Percentiles rank a stretch among this genome's conserved stretches.
phyloP scores from a whole-genome alignment of 2,888 invertebrate genomes.

The Dorcus parallelipipedus region DNA sequence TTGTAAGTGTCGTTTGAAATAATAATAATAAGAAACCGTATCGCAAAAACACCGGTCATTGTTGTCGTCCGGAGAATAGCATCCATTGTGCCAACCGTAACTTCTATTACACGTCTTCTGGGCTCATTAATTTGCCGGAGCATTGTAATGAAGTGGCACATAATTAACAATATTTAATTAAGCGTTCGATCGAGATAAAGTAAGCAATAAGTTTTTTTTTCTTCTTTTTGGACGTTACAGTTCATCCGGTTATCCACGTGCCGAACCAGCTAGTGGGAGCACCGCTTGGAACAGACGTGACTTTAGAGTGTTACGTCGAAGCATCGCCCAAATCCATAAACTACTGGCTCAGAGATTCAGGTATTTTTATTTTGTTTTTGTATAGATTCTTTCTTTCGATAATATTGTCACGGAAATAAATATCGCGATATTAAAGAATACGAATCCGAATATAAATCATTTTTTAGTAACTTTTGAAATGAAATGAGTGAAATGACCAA shows the following conservation, averaged over 20 bases:
- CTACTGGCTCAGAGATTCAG: constrained; percentile 84
- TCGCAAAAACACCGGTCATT: constrained; percentile 12
- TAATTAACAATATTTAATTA: constrained; percentile 8
- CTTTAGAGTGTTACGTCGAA: constrained; percentile 85
- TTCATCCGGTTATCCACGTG: constrained; percentile 87
- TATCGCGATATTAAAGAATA: background rate
- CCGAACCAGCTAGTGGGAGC: constrained; percentile 91
- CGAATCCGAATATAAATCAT: background rate
- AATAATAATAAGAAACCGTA: constrained; percentile 12
- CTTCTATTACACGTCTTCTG: constrained; percentile 15
- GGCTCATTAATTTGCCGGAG: constrained; percentile 16
- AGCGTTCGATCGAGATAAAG: background rate
- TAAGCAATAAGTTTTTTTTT: background rate
- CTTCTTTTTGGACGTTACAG: constrained; percentile 51
- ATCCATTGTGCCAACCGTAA: constrained; percentile 12
- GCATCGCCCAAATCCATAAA: constrained; percentile 88
- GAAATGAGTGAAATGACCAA: no score
- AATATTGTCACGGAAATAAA: background rate
- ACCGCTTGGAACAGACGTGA: constrained; percentile 81
- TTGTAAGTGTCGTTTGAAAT: constrained; percentile 64
- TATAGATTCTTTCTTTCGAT: no score
- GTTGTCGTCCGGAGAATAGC: constrained; percentile 10
- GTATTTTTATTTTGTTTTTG: constrained; percentile 45
- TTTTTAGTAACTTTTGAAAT: no score
- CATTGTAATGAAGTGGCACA: constrained; percentile 18